Conservation (phyloP, 2,888 invertebrate genomes). For the Hypolimnas misippus region DNA sequence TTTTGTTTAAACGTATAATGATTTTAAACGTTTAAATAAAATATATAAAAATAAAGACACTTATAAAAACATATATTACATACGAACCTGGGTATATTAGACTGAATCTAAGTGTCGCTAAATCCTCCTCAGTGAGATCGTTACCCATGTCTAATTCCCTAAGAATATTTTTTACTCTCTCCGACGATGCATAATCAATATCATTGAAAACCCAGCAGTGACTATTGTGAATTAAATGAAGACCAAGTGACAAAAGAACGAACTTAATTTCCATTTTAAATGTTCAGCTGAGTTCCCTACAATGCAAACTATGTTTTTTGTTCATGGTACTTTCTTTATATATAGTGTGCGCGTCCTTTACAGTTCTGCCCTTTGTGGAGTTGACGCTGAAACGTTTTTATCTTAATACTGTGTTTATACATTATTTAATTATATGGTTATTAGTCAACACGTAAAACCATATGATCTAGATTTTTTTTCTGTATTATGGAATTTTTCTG, state of each 20-base stretch:
- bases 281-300: conserved; percentile 10
- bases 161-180: conserved; percentile 14
- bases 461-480: no score
- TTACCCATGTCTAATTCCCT: conserved; percentile 19
- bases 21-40: no score
- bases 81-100: conserved; percentile 62
- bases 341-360: conserved; percentile 29
- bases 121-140: conserved; percentile 38
- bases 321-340: conserved; percentile 34
- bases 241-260: conserved; percentile 20
- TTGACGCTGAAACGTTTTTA: conserved; percentile 30
- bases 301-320: conserved; percentile 23
- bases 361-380: conserved; percentile 28
- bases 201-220: conserved; percentile 51
- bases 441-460: no score
- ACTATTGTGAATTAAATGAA: conserved; percentile 30
- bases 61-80: no score
- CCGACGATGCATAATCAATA: conserved; percentile 37
- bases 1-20: no score
- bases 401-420: background rate
- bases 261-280: conserved; percentile 34
- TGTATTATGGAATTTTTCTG: no score
- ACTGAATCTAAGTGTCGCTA: conserved; percentile 46
- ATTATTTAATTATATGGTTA: no score
- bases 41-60: no score